Evolutionary conservation across 2,888 invertebrate genomes (phyloP).

Genomic region (Drosophila ezoana): DNA sequence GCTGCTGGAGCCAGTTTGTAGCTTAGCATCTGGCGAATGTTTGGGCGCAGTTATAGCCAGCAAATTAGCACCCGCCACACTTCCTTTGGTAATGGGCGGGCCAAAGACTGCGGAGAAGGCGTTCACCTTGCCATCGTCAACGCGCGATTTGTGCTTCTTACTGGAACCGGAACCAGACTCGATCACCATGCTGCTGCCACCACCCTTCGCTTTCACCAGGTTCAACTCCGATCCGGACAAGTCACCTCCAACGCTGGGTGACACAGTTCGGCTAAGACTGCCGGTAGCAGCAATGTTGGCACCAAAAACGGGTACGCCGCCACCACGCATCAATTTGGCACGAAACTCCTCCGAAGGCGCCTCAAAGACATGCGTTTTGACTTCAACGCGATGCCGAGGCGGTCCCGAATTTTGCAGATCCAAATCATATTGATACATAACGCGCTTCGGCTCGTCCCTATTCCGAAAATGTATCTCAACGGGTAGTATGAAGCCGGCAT

Average conservation of each 20-base stretch:
- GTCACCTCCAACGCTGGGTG: slow-evolving; percentile 57
- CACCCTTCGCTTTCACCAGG: slow-evolving; percentile 89
- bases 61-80: slow-evolving; percentile 83
- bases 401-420: slow-evolving; percentile 91
- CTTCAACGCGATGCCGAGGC: slow-evolving; percentile 89
- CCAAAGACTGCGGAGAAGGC: slow-evolving; percentile 94
- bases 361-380: slow-evolving; percentile 93
- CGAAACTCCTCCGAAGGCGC: slow-evolving; percentile 95
- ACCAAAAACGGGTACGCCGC: slow-evolving; percentile 87
- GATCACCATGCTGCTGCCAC: slow-evolving; percentile 39
- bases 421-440: slow-evolving; percentile 93
- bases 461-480: slow-evolving; percentile 96
- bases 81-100: slow-evolving; percentile 91
- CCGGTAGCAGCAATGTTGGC: slow-evolving; percentile 41
- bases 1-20: slow-evolving; percentile 21
- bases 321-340: slow-evolving; percentile 94
- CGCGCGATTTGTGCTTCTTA: slow-evolving; percentile 88
- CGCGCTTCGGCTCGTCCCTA: slow-evolving; percentile 95
- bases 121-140: slow-evolving; percentile 86
- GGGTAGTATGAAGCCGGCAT: slow-evolving; percentile 95
- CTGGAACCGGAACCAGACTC: slow-evolving; percentile 39
- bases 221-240: slow-evolving; percentile 56
- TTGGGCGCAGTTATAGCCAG: slow-evolving; percentile 85
- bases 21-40: slow-evolving; percentile 75
- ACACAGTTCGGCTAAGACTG: slow-evolving; percentile 53